Percentiles rank a stretch among this genome's conserved stretches.
Evolutionary conservation across 2,797 vertebrate species (phyloP).

Genomic region (Lutjanus campechanus): DNA sequence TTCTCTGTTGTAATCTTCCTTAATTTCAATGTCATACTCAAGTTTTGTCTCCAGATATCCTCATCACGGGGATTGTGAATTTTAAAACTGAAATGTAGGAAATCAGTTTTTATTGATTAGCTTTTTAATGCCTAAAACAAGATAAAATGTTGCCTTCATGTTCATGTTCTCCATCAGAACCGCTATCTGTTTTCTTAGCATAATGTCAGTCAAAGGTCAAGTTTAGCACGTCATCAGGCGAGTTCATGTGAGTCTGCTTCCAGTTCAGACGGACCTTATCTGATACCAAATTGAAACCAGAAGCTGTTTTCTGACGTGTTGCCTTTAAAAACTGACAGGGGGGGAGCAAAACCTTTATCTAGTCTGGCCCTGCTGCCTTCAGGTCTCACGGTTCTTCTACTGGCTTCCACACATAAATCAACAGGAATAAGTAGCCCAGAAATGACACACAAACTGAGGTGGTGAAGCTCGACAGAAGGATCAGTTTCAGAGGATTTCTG

Average conservation of each 20-base stretch:
- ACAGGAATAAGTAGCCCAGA: neutral
- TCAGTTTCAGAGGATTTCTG: neutral
- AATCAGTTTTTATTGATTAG: neutral
- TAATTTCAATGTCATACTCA: no score
- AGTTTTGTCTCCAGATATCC: no score
- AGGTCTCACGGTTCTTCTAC: neutral
- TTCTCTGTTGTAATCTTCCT: no score
- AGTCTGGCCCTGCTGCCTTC: neutral
- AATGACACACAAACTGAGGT: constrained; percentile 7
- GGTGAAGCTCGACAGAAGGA: neutral
- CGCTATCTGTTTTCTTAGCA: neutral
- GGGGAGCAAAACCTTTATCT: constrained; percentile 5
- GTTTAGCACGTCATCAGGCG: constrained; percentile 50
- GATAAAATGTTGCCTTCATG: neutral
- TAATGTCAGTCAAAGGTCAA: neutral
- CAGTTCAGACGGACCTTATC: constrained; percentile 47
- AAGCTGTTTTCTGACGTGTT: constrained; percentile 13
- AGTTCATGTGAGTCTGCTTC: constrained; percentile 35
- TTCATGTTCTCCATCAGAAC: constrained; percentile 11
- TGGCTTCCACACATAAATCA: neutral
- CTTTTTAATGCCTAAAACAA: neutral
- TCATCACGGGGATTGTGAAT: no score
- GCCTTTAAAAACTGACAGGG: constrained; percentile 25
- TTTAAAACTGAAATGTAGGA: neutral
- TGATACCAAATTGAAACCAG: constrained; percentile 66